Evolutionary conservation across 2,113 vertebrate genomes (phyloP), one percentile per base, ranked within the genome.

Genomic region (Origma solitaria): DNA sequence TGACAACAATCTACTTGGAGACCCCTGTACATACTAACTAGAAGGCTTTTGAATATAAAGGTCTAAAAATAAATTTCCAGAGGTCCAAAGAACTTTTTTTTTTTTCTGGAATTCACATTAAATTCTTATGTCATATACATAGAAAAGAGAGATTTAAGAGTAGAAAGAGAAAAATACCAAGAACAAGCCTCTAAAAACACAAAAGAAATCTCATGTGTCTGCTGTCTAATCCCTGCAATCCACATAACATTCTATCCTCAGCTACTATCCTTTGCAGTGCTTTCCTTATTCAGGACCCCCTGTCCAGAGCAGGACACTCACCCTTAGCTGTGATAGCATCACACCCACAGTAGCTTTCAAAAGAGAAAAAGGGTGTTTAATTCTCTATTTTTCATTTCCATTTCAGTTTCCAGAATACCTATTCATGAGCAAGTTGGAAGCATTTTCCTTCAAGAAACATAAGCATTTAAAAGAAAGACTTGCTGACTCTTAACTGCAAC

Each of bases 281-380:
- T 61, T 22, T 47, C 23, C 15, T 76, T 40, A 18, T 10, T 70
- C 23, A 38, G 25, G 19, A 58, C 1, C 8, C 17, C 31, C 50
- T n/a, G 72, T 79, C 21, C 21, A 65, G 38, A 47, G 44, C 0
- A 40, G 45, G 49, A 21, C 10, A 10, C 20, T 33, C 17, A 31
- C 6, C 17, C n/a, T n/a, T 37, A 35, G 10, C 22, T 71, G 28
- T 33, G 14, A 17, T 1, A 42, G 17, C 62, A 44, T 57, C 54
- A 56, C n/a, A 64, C 4, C 10, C 17, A 14, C 8, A 25, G 6
- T 15, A 33, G 19, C 13, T 75, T 83, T 83, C 42, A 62, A 50
- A 35, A 70, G 24, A 38, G 3, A 4, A 11, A 9, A 4, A 1
- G 4, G 3, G 2, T 22, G 37, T 38, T 47, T 18, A 17, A 12